phyloP scores from a whole-genome alignment of 2,113 vertebrate species.

The Galemys pyrenaicus region DNA sequence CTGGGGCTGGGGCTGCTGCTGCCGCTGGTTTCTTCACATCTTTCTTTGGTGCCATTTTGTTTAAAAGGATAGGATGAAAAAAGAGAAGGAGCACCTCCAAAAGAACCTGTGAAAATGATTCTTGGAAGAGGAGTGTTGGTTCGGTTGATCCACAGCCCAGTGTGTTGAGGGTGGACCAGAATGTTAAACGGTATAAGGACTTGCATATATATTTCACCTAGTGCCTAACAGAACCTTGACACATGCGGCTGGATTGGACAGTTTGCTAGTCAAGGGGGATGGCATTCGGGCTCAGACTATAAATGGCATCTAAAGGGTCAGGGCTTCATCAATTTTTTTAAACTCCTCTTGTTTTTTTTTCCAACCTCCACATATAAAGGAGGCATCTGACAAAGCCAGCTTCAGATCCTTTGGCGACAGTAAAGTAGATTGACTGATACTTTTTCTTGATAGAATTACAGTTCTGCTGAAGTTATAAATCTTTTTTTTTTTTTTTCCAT shows the following conservation, averaged over 20 bases:
- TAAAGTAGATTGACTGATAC: conserved; percentile 55
- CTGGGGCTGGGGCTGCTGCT: conserved; percentile 76
- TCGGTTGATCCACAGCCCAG: conserved; percentile 85
- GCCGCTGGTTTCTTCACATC: conserved; percentile 87
- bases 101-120: conserved; percentile 79
- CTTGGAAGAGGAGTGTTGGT: conserved; percentile 79
- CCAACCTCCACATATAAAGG: conserved; percentile 51
- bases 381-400: conserved; percentile 67
- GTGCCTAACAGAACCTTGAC: conserved; percentile 86
- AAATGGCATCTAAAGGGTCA: conserved; percentile 89
- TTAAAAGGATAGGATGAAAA: conserved; percentile 69
- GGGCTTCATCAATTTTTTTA: conserved; percentile 81
- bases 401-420: conserved; percentile 67
- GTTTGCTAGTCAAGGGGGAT: conserved; percentile 87
- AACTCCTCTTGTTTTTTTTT: conserved; percentile 50
- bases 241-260: conserved; percentile 91
- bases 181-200: conserved; percentile 84
- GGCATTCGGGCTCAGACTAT: conserved; percentile 89
- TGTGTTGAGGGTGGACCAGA: conserved; percentile 84
- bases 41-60: conserved; percentile 92
- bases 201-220: conserved; percentile 92
- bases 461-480: conserved; percentile 84
- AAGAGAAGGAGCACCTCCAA: conserved; percentile 73
- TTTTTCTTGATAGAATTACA: conserved; percentile 83
- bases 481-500: conserved; percentile 64